Evolutionary conservation across 2,113 vertebrate species (phyloP).

Genomic region (Halcyon malimbica): DNA sequence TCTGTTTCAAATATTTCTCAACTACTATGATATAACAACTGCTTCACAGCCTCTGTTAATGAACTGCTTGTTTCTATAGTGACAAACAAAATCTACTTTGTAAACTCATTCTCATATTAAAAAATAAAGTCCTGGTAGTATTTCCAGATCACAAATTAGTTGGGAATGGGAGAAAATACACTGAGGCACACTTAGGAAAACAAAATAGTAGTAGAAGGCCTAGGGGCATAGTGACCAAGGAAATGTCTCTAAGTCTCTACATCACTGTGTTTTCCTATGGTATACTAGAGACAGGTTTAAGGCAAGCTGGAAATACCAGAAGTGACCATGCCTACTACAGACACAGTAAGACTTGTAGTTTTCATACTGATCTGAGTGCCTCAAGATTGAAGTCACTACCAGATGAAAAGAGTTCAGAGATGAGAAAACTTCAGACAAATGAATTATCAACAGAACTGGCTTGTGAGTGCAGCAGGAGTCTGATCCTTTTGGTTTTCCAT

Average conservation of each 20-base stretch:
- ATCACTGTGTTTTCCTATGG: not conserved
- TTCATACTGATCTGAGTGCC: not conserved
- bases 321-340: not conserved
- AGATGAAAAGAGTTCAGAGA: not conserved
- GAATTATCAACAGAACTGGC: not conserved
- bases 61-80: not conserved
- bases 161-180: not conserved
- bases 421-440: not conserved
- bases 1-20: conserved; percentile 34
- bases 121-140: not conserved
- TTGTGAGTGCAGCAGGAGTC: not conserved
- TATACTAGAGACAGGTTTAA: not conserved
- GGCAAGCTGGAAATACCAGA: not conserved
- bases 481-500: not conserved
- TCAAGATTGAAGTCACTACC: not conserved
- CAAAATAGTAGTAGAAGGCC: not conserved
- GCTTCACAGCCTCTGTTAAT: not conserved
- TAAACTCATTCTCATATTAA: not conserved
- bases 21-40: conserved; percentile 14
- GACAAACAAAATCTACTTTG: not conserved
- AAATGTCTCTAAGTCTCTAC: not conserved
- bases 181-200: not conserved
- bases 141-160: not conserved
- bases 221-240: not conserved
- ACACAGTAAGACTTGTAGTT: not conserved